Conservation (phyloP, 35 echinoderm and acorn worm genomes). For the Apostichopus parvimensis region DNA sequence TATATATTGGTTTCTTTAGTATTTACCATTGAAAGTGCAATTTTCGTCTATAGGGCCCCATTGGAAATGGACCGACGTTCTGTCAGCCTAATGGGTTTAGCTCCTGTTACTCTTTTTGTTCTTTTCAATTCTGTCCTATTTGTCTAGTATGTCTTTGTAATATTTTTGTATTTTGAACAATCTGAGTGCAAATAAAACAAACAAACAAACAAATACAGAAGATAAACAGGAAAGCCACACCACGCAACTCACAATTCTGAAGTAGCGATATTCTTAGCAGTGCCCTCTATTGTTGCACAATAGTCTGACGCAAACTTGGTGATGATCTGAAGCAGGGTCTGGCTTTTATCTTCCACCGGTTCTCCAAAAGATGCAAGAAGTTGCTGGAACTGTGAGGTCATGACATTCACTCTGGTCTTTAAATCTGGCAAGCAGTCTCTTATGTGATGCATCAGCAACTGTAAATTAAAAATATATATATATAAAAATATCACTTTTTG, state of each 20-base stretch:
- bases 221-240: too few species aligned
- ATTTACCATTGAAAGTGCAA: too few species aligned
- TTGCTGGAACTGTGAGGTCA: constrained; percentile 93
- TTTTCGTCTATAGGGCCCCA: too few species aligned
- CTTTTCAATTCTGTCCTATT: too few species aligned
- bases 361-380: constrained; percentile 94
- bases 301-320: constrained; percentile 98
- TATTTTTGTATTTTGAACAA: too few species aligned
- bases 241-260: constrained; percentile 94
- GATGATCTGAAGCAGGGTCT: constrained; percentile 94
- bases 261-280: constrained; percentile 94
- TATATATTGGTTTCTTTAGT: too few species aligned
- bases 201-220: too few species aligned
- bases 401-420: constrained; percentile 95
- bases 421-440: constrained; percentile 93
- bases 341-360: constrained; percentile 94
- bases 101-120: too few species aligned
- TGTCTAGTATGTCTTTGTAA: too few species aligned
- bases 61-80: too few species aligned
- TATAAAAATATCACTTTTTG: background rate
- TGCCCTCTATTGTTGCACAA: constrained; percentile 97
- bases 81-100: too few species aligned
- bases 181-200: too few species aligned
- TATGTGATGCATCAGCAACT: constrained; percentile 99
- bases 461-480: background rate